A percentile compares a stretch with the other conserved stretches of the same genome.
phyloP scores from a whole-genome alignment of 2,797 vertebrate species.

The Neosilurus hyrtlii region DNA sequence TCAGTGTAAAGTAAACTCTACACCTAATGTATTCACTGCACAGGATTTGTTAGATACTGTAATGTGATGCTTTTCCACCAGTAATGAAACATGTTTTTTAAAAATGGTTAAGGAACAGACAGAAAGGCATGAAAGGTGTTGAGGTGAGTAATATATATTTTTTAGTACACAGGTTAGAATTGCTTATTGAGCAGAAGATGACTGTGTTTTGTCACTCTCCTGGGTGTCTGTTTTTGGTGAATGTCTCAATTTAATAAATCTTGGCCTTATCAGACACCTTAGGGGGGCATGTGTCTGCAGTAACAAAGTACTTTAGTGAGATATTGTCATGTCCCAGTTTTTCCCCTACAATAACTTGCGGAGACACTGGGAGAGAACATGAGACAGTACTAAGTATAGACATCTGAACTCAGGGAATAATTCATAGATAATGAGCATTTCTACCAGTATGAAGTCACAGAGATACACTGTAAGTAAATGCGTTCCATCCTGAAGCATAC shows the following conservation, averaged over 20 bases:
- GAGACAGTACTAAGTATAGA: conserved; percentile 31
- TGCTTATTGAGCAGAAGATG: not conserved
- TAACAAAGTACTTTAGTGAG: conserved; percentile 46
- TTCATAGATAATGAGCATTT: conserved; percentile 24
- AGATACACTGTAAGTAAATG: not conserved
- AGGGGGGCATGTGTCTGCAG: conserved; percentile 43
- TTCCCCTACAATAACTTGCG: conserved; percentile 43
- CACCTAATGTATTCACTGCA: conserved; percentile 12
- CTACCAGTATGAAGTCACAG: conserved; percentile 2
- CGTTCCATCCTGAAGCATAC: not conserved
- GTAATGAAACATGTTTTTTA: conserved; percentile 1
- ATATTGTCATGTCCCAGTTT: conserved; percentile 43
- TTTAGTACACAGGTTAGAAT: not conserved
- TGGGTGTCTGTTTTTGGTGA: not conserved
- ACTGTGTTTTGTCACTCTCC: not conserved
- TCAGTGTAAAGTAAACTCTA: not conserved
- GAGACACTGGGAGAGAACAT: conserved; percentile 33
- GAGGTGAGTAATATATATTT: not conserved
- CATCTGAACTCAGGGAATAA: conserved; percentile 38
- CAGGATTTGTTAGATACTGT: not conserved
- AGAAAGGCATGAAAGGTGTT: not conserved
- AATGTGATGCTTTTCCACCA: conserved; percentile 11
- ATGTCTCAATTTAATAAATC: conserved; percentile 39
- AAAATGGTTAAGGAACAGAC: not conserved
- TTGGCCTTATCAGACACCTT: conserved; percentile 34